These are phyloP conservation scores for Atherix ibis DNA, from an alignment of 2,888 invertebrate genomes.

Conservation along the genomic window DNA sequence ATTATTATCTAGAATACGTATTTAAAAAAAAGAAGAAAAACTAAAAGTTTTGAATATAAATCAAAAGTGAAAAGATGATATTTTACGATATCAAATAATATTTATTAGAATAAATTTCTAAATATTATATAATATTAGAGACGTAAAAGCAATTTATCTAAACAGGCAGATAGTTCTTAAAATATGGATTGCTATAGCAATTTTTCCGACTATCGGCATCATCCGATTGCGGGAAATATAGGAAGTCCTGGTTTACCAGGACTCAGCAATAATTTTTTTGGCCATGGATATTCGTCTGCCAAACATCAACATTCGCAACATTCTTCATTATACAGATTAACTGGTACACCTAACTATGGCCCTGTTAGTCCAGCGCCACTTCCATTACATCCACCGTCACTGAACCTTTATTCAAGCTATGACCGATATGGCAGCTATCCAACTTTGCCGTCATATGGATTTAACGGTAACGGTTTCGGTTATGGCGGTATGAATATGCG, in stretches of 20 bases:
- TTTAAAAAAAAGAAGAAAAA: no score
- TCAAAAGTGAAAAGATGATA: no score
- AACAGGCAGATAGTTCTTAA: no score
- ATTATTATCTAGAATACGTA: no score
- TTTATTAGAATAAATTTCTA: no score
- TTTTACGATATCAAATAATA: no score
- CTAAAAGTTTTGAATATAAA: no score
- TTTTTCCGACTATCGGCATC: background rate
- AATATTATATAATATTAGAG: no score
- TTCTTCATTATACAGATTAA: conserved; percentile 5
- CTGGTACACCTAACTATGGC: conserved; percentile 5
- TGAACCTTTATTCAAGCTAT: conserved; percentile 4
- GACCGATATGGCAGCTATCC: conserved; percentile 7
- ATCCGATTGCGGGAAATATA: background rate
- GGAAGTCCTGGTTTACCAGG: background rate
- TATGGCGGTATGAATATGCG: conserved; percentile 5
- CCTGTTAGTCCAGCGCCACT: conserved; percentile 3
- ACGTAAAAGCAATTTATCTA: no score
- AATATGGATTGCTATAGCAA: background rate
- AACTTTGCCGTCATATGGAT: conserved; percentile 5
- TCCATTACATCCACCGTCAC: conserved; percentile 2
- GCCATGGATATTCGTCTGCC: background rate
- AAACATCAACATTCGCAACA: conserved; percentile 4
- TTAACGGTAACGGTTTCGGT: conserved; percentile 1
- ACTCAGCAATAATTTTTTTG: background rate